These are phyloP conservation scores for Rhizoglyphus robini DNA, from an alignment of 1,140 invertebrate genomes.

Conservation along the genomic window DNA sequence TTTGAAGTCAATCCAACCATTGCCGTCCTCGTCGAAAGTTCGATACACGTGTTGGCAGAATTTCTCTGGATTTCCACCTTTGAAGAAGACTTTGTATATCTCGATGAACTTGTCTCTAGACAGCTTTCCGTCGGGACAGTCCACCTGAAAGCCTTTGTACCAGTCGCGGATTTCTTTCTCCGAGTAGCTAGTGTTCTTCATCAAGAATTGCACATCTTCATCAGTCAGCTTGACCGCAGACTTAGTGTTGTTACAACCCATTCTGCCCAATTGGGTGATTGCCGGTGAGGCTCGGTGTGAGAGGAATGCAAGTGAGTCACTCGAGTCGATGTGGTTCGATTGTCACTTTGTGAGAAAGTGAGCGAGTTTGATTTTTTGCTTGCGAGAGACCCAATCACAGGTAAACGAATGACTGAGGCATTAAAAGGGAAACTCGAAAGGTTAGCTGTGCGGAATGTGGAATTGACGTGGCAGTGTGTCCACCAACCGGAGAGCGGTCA, in stretches of 20 bases:
- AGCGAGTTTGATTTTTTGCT: too few relatives aligned
- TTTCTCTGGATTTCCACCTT: constrained; percentile 91
- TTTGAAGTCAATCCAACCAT: constrained; percentile 83
- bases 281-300: too few relatives aligned
- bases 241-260: constrained; percentile 98
- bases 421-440: too few relatives aligned
- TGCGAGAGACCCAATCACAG: too few relatives aligned
- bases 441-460: too few relatives aligned
- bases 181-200: constrained; percentile 83
- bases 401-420: too few relatives aligned
- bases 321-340: too few relatives aligned
- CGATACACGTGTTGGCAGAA: constrained; percentile 98
- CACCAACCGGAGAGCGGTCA: too few relatives aligned
- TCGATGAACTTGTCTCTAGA: constrained; percentile 97
- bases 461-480: too few relatives aligned
- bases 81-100: constrained; percentile 99
- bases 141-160: constrained; percentile 98
- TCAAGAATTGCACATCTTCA: constrained; percentile 92
- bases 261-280: constrained; percentile 32
- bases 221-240: constrained; percentile 50
- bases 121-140: constrained; percentile 93
- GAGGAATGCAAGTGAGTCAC: too few relatives aligned
- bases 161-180: constrained; percentile 94
- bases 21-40: constrained; percentile 98
- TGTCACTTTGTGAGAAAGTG: too few relatives aligned